phyloP scores from a whole-genome alignment of 2,113 vertebrate species.

The Neodontobutis hainanensis region DNA sequence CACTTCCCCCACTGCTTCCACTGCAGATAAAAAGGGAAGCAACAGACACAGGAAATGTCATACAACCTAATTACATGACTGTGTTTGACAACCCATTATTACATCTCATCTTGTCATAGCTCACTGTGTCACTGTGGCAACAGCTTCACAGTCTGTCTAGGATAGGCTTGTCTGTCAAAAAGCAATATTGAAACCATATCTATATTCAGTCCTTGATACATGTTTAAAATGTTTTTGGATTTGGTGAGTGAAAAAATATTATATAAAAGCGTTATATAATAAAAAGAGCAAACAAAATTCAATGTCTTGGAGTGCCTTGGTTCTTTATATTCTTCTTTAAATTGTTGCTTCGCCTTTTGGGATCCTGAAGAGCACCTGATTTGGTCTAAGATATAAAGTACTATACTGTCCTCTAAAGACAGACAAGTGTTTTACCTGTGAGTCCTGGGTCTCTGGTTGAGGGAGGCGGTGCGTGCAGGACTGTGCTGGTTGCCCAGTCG shows the following conservation, averaged over 20 bases:
- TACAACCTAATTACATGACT: slow-evolving; percentile 31
- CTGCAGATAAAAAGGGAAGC: slow-evolving; percentile 60
- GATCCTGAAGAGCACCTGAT: too few relatives aligned
- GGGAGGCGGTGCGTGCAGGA: slow-evolving; percentile 94
- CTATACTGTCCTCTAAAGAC: background rate
- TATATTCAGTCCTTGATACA: too few relatives aligned
- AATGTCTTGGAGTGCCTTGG: too few relatives aligned
- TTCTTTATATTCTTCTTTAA: too few relatives aligned
- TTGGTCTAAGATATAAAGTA: too few relatives aligned
- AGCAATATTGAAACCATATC: background rate
- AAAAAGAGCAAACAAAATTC: too few relatives aligned
- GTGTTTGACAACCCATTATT: slow-evolving; percentile 45
- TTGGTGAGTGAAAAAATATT: too few relatives aligned
- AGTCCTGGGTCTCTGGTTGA: slow-evolving; percentile 97
- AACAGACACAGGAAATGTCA: slow-evolving; percentile 18
- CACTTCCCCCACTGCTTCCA: slow-evolving; percentile 95
- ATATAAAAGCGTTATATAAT: too few relatives aligned
- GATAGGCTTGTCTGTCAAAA: background rate
- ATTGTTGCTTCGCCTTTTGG: too few relatives aligned
- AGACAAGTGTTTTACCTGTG: slow-evolving; percentile 84
- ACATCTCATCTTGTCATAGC: slow-evolving; percentile 22
- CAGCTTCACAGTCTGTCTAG: slow-evolving; percentile 8
- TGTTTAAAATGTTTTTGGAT: too few relatives aligned
- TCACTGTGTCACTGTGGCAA: slow-evolving; percentile 33
- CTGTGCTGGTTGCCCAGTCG: slow-evolving; percentile 93